phyloP scores from a whole-genome alignment of 2,888 invertebrate genomes.

The Andrena dorsata region DNA sequence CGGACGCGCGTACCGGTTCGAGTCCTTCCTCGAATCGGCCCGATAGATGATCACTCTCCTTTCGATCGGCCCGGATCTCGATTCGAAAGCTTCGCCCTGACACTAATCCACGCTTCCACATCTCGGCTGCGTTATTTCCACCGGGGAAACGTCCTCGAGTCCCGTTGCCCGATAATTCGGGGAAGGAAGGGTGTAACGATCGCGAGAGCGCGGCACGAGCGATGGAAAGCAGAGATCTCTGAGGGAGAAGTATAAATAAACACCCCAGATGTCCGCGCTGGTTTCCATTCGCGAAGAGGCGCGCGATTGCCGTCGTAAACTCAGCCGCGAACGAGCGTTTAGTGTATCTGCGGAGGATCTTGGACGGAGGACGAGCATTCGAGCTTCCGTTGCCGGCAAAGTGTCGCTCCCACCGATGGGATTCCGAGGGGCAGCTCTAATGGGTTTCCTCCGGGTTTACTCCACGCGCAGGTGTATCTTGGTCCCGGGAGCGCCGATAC shows the following conservation, averaged over 20 bases:
- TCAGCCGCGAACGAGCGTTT: constrained; percentile 14
- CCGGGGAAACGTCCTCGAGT: neutral
- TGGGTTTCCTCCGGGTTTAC: constrained; percentile 1
- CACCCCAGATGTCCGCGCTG: neutral
- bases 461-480: neutral
- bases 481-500: constrained; percentile 16
- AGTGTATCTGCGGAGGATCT: constrained; percentile 29
- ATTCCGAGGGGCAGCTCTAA: neutral
- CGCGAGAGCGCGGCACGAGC: neutral
- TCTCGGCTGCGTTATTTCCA: neutral
- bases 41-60: constrained; percentile 37
- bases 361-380: neutral
- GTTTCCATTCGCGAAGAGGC: neutral
- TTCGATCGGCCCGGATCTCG: constrained; percentile 10
- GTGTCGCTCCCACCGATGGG: neutral
- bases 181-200: neutral
- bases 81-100: constrained; percentile 14
- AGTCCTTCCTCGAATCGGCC: constrained; percentile 50
- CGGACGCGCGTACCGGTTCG: constrained; percentile 37
- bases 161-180: neutral
- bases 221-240: constrained; percentile 2
- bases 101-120: neutral
- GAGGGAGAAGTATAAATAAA: constrained; percentile 4
- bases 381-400: neutral
- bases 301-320: neutral